Evolutionary conservation across 2,797 vertebrate genomes (phyloP), one percentile per base, ranked within the genome.

Genomic region (Bovichtus diacanthus): DNA sequence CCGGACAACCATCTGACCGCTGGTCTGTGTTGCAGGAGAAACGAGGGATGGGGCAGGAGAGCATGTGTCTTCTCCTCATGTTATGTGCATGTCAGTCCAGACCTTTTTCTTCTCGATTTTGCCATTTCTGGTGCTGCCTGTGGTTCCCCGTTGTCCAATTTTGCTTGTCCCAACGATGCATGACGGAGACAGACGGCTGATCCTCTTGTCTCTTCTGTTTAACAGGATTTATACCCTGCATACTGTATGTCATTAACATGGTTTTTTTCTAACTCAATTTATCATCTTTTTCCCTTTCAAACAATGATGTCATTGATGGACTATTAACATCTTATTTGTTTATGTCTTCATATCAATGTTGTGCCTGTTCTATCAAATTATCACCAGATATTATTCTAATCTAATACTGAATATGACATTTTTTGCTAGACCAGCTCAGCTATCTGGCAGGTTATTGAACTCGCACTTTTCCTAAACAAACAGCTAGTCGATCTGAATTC

Each of bases 1-100:
- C 69, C 9, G 6, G 68, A 66, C 63, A 43, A 12, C 78, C 70
- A 43, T 15, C 70, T 74, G 83, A 72, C 65, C 23, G 9, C 34
- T 8, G 67, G 69, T 56, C 47, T 9, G 49, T 11, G 64, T 72
- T 76, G 70, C 62, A 31, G 76, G 76, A 63, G 75, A 68, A 75
- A 70, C 1, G 23, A 69, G 80, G 75, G 80, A 83, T 73, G 78
- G 59, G 66, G 80, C 85, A 76, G 85, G 84, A 91, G 84, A 92
- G 92, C 91, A 92, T 93, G 91, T 29, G 39, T 87, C 80, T 88
- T 73, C 87, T 72, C 76, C 65, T 83, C 77, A 36, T 90, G 83
- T 88, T 76, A 76, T 87, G 82, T 93, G 95, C 94, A 94, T 95
- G 94, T 85, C 80, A 50, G 69, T 80, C 74, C 70, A 68, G 86